phyloP scores from a whole-genome alignment of 1,140 invertebrate genomes.

The Periplaneta americana region DNA sequence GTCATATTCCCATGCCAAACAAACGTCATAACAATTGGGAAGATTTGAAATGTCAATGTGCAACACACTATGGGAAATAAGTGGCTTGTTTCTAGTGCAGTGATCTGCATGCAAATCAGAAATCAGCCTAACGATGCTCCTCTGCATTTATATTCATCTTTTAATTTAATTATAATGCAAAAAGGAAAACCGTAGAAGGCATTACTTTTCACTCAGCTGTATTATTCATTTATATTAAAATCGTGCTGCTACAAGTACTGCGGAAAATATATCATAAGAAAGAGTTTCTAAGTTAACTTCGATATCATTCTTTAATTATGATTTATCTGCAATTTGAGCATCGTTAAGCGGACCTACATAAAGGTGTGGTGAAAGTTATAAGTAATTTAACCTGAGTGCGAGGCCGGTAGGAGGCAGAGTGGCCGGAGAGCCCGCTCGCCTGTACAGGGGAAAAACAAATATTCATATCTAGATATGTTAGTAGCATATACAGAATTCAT shows the following conservation, averaged over 20 bases:
- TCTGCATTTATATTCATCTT: no score
- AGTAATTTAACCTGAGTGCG: constrained; percentile 13
- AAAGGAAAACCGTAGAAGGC: no score
- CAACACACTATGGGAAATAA: background rate
- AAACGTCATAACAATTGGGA: background rate
- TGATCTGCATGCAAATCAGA: background rate
- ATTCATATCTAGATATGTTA: background rate
- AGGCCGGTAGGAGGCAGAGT: constrained; percentile 5
- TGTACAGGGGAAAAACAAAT: constrained; percentile 10
- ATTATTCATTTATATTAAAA: no score
- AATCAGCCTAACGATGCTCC: background rate
- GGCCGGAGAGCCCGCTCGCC: constrained; percentile 10
- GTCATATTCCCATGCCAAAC: background rate
- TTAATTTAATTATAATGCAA: no score
- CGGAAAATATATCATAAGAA: no score
- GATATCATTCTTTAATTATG: no score
- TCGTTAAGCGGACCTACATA: background rate
- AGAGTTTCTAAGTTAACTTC: no score
- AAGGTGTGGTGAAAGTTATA: background rate
- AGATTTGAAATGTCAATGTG: background rate
- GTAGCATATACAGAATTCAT: background rate
- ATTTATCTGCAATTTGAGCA: background rate
- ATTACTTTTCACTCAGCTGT: no score
- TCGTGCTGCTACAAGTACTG: no score
- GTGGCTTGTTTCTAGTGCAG: background rate